Evolutionary conservation across 2,888 invertebrate genomes (phyloP).

Genomic region (Hedya salicella): DNA sequence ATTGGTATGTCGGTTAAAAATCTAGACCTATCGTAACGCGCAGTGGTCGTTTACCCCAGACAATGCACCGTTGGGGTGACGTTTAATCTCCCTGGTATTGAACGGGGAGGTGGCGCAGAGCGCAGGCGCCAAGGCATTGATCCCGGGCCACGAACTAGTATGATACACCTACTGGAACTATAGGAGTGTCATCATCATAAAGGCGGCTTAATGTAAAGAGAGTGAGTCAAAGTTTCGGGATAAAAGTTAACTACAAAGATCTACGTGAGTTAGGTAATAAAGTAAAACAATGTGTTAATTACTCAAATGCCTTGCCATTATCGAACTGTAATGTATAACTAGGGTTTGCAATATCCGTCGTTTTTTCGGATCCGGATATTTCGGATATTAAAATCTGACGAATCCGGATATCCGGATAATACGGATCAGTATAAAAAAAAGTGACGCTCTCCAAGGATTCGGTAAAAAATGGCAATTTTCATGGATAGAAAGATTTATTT

Average conservation of each 20-base stretch:
- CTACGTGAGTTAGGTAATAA: neutral
- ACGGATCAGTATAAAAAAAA: no score
- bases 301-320: no score
- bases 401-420: no score
- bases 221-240: neutral
- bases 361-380: no score
- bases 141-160: conserved; percentile 19
- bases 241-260: neutral
- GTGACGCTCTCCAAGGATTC: no score
- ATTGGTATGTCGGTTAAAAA: conserved; percentile 23
- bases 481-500: no score
- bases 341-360: no score
- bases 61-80: conserved; percentile 66
- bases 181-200: conserved; percentile 27
- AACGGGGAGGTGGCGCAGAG: conserved; percentile 59
- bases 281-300: no score
- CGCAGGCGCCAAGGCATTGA: conserved; percentile 40
- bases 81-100: conserved; percentile 64
- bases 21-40: conserved; percentile 80
- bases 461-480: no score
- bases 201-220: neutral
- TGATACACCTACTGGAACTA: conserved; percentile 26
- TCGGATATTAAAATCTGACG: no score
- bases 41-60: conserved; percentile 73
- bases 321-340: no score